phyloP scores from a whole-genome alignment of 2,797 vertebrate species.

The Sciaenops ocellatus region DNA sequence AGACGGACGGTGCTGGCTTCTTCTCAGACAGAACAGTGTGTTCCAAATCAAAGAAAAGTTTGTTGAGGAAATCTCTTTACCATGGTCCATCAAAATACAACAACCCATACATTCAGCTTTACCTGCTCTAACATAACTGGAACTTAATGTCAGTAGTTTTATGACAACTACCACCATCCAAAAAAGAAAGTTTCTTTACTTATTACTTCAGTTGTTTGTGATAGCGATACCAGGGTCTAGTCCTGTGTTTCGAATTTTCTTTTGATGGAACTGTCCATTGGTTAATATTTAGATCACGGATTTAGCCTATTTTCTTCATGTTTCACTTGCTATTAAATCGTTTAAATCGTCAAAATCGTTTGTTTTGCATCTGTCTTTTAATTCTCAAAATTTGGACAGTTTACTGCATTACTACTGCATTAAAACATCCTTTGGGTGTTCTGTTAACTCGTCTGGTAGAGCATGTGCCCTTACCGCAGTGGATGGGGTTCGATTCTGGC shows the following conservation, averaged over 20 bases:
- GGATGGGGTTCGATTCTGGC: too few relatives aligned
- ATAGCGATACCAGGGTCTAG: not conserved
- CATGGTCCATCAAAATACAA: not conserved
- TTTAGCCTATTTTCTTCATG: not conserved
- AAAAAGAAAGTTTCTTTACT: not conserved
- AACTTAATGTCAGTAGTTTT: too few relatives aligned
- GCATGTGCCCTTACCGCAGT: too few relatives aligned
- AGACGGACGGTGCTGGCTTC: not conserved
- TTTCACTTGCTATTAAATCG: not conserved
- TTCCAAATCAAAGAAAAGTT: conserved; percentile 17
- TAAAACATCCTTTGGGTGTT: too few relatives aligned
- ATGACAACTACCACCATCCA: not conserved
- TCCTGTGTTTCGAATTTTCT: not conserved
- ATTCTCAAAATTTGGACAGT: not conserved
- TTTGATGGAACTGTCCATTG: not conserved
- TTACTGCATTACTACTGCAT: not conserved
- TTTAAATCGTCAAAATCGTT: not conserved
- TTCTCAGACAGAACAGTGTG: not conserved
- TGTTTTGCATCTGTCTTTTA: not conserved
- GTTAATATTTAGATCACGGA: not conserved
- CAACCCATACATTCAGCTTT: not conserved
- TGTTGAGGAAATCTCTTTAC: not conserved
- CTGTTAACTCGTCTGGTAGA: too few relatives aligned
- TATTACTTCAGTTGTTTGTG: not conserved
- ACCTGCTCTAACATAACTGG: not conserved